Evolutionary conservation across 2,888 invertebrate genomes (phyloP), one percentile per base, ranked within the genome.

Genomic region (Sinohyriopsis cumingii): DNA sequence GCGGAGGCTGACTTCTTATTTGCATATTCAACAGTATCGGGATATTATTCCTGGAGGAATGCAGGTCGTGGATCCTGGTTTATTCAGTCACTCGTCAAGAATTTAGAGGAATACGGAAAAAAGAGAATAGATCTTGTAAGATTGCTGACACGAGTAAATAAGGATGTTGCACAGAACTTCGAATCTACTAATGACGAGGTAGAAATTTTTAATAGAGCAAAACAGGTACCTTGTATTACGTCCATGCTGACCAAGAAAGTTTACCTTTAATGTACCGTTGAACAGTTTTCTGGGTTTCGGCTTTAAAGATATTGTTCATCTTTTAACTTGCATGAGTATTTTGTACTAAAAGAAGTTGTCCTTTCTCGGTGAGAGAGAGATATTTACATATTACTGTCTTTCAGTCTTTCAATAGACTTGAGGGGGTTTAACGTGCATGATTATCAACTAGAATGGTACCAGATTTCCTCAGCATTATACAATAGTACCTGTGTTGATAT

Each of bases 1-100:
- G 45, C 15, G 45, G 45, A 45, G 45, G 88, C 89, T 19, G 89
- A 90, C 71, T 85, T 89, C 73, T 81, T 89, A 63, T 81, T 89
- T 68, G 88, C 88, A 7, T 89, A 88, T 80, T 89, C 89, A 5
- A 87, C 88, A 6, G 84, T 87, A 33, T 86, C 89, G 63, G 88
- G 88, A 5, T 87, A 84, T 73, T 89, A 84, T 80, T 87, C 89
- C 0, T 90, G 89, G 89, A 72, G 89, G 33, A 89, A 89, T 75
- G 86, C 86, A 15, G 71, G 76, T 15, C 82, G 85, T 59, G 89
- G 89, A 5, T 89, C 89, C 1, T 90, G 89, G 89, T 90, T 89
- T 73, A 82, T 89, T 25, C 89, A 89, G 73, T 86, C 89, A 0
- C 68, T 90, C 60, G 77, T 78, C 45, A 70, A 78, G 7, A 83